Conservation (phyloP, 2,888 invertebrate species). For the Tyria jacobaeae region DNA sequence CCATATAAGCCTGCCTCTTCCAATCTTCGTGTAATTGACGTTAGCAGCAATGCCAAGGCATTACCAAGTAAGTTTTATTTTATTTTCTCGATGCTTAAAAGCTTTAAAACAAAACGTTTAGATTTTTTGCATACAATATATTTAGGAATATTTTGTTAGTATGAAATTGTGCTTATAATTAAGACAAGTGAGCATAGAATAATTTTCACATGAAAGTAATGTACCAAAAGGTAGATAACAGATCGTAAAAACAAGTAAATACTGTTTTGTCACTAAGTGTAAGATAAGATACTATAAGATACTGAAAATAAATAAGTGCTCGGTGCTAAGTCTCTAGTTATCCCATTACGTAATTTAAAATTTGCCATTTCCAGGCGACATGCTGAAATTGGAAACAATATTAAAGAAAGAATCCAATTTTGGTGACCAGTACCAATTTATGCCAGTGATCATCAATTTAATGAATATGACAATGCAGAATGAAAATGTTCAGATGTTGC, state of each 20-base stretch:
- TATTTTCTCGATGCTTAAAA: neutral
- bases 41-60: neutral
- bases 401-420: conserved; percentile 7
- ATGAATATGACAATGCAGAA: neutral
- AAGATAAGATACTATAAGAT: neutral
- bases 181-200: too few species aligned
- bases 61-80: conserved; percentile 20
- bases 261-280: too few species aligned
- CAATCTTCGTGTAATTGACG: conserved; percentile 43
- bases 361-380: conserved; percentile 1
- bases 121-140: too few species aligned
- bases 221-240: too few species aligned
- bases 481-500: conserved; percentile 32
- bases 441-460: neutral
- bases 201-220: too few species aligned
- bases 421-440: neutral
- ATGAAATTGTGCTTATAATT: too few species aligned
- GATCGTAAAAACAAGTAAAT: too few species aligned
- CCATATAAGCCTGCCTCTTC: conserved; percentile 35
- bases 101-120: too few species aligned
- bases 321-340: neutral
- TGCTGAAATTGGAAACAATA: conserved; percentile 8
- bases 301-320: too few species aligned
- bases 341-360: neutral
- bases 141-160: too few species aligned